Conservation (phyloP, 2,888 invertebrate genomes). For the Rhabditophanes sp. region DNA sequence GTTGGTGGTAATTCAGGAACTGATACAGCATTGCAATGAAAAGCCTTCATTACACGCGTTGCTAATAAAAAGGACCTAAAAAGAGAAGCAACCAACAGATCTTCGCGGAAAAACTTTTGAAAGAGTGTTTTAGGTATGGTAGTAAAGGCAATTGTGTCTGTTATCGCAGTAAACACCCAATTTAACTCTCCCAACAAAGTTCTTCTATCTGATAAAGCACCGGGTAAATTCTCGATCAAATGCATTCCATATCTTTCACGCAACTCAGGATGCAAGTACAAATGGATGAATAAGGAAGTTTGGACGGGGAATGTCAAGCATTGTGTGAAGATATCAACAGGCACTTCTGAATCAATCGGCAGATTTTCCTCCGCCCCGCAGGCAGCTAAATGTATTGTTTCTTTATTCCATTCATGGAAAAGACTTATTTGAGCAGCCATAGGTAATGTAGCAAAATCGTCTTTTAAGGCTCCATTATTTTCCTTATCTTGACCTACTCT, state of each 20-base stretch:
- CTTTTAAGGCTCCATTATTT: no score
- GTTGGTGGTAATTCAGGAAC: conserved; percentile 68
- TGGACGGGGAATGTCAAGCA: conserved; percentile 96
- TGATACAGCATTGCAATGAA: conserved; percentile 91
- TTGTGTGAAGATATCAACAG: conserved; percentile 88
- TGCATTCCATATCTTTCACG: conserved; percentile 23
- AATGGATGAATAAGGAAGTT: conserved; percentile 47
- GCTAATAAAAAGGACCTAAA: conserved; percentile 92
- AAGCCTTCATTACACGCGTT: conserved; percentile 74
- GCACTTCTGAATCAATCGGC: conserved; percentile 90
- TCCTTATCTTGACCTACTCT: no score
- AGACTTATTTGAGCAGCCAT: conserved; percentile 98
- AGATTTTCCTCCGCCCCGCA: conserved; percentile 79
- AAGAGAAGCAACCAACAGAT: conserved; percentile 87
- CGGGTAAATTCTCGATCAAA: conserved; percentile 62
- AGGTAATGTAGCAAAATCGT: no score
- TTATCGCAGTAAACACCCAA: conserved; percentile 99
- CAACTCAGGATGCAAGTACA: conserved; percentile 26
- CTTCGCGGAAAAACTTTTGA: no score
- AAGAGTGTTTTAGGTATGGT: conserved; percentile 56
- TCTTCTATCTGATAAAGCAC: conserved; percentile 61
- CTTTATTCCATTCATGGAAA: no score
- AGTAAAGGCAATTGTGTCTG: conserved; percentile 98
- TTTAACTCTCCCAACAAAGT: conserved; percentile 96
- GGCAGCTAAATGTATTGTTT: conserved; percentile 87